Conservation (phyloP, 2,113 vertebrate genomes). For the Xiphophorus couchianus region DNA sequence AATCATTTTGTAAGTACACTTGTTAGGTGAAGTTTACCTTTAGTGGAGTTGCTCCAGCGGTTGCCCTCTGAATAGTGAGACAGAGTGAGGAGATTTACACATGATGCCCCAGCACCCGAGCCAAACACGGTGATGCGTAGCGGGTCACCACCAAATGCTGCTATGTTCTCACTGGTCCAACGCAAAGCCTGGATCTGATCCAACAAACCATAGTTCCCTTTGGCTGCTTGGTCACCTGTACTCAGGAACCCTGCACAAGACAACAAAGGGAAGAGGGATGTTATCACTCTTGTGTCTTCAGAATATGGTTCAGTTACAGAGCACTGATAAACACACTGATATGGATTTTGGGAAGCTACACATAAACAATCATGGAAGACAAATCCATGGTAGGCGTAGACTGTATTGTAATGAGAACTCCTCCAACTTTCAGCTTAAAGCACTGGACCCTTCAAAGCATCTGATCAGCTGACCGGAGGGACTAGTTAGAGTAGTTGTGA, state of each 20-base stretch:
- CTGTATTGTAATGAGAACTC: too few species aligned
- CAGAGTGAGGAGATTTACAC: constrained; percentile 98
- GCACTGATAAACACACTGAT: too few species aligned
- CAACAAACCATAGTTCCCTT: constrained; percentile 97
- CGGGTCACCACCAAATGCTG: constrained; percentile 97
- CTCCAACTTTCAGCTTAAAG: too few species aligned
- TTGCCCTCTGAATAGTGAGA: constrained; percentile 99
- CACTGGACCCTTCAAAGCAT: too few species aligned
- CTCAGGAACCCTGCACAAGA: constrained; percentile 91
- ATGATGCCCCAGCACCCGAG: constrained; percentile 97
- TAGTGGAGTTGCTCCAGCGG: constrained; percentile 99
- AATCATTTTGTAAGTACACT: neutral
- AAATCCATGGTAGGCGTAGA: too few species aligned
- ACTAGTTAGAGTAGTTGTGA: too few species aligned
- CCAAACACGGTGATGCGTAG: constrained; percentile 98
- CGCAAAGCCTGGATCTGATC: constrained; percentile 97
- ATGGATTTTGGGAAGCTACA: too few species aligned
- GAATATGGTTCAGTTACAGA: neutral
- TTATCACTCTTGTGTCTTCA: neutral
- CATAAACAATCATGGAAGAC: too few species aligned
- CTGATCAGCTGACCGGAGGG: too few species aligned
- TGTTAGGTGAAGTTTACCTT: constrained; percentile 86
- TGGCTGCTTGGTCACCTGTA: constrained; percentile 97
- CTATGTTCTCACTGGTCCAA: constrained; percentile 99
- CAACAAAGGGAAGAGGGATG: constrained; percentile 30